Base-by-base conservation (phyloP, 2,797 vertebrate species). In the Phoebastria nigripes region DNA sequence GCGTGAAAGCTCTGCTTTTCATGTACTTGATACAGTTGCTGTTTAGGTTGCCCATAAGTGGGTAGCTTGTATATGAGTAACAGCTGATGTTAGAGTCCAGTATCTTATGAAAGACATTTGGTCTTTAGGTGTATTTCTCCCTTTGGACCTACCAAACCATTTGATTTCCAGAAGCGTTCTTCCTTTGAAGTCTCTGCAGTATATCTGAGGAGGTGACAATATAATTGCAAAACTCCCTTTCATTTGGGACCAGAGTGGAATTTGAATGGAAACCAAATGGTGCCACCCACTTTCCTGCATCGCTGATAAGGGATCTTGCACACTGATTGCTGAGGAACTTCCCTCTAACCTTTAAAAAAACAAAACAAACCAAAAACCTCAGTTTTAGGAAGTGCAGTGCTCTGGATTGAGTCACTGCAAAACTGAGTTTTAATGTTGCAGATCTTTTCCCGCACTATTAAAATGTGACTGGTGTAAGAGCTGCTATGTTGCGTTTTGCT, bases 401-500 rank as follows among this genome's bases (percentile, higher is more conserved):
- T 78, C 33, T 62, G 42, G 29, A 78, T 12, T 51, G 59, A 78
- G 46, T 81, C 29, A 66, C 66, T 82, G 51, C 46, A 90, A 92
- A 92, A 51, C 58, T 55, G 51, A 77, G 16, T 65, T 89, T 94
- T 76, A 87, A 55, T 24, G 8, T 46, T 79, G 5, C 0, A 1
- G 6, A 37, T 63, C 51, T 92, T 67, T 79, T 58, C 58, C 26
- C 4, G 15, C 42, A 29, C 42, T 67, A 5, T 54, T 71, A 37
- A 90, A 95, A 93, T 35, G 24, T 2, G 1, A 5, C 17, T 59
- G 39, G 12, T 58, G 54, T 76, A 69, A 72, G 47, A 85, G 62
- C 63, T 82, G n/a, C 54, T 49, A 51, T 46, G 65, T 79, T 91
- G 66, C 87, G 63, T 94, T 96, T 96, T 80, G n/a, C 72, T 95